Evolutionary conservation across 2,888 invertebrate species (phyloP), one percentile per base, ranked within the genome.

Genomic region (Drosophila quinaria): DNA sequence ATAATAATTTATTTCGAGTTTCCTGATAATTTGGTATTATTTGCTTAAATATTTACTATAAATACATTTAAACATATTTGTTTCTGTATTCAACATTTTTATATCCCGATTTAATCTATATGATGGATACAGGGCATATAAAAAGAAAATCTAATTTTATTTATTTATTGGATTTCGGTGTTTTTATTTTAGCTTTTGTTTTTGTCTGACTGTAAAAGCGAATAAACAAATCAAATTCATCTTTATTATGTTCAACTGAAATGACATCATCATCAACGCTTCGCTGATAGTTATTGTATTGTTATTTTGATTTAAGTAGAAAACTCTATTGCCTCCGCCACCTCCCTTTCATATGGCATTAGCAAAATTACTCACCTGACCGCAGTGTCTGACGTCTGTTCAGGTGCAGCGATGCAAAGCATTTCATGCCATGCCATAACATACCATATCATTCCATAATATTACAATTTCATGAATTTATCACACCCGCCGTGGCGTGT

Each of bases 321-420:
- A 78, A 63, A 67, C 39, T 56, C 35, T 52, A 55, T 56, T 58
- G 29, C 0, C 15, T 41, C 39, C 10, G 59, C 37, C 4, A n/a
- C 3, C 35, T 46, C 4, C 11, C 33, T n/a, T 29, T 22, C 19
- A 5, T 4, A 2, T 13, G 6, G 6, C 47, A 47, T 10, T 47
- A 22, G 50, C 44, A 17, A 41, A 52, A 56, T 64, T 51, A 63
- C 47, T 72, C 68, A 60, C 29, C 51, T 22, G 58, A n/a, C 37
- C n/a, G 25, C 54, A 41, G 50, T 41, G 33, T 66, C 54, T 70
- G 71, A 77, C 70, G 77, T 69, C 65, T 59, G 76, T 73, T 71
- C 63, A 80, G 74, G 80, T 86, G 85, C 85, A 86, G 71, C 88
- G 80, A 83, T 81, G 88, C 85, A 83, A 72, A 84, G 31, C 65